Percentiles rank a stretch among this genome's conserved stretches.
These are phyloP conservation scores for Diacarnus erythraeanus DNA, from an alignment of 37 sponge, comb jelly and placozoan genomes.

Conservation along the genomic window DNA sequence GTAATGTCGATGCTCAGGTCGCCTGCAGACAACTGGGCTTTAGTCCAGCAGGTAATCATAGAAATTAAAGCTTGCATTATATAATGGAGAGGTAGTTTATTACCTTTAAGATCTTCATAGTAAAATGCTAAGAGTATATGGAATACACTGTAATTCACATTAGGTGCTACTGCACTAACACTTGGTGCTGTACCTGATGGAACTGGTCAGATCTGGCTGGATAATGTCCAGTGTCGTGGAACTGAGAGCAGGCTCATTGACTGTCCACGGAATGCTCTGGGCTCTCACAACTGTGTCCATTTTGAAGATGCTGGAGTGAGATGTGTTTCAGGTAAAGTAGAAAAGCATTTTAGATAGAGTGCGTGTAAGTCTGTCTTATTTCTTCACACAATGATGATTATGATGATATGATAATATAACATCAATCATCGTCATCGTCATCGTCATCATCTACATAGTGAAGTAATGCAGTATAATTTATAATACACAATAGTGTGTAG, in stretches of 20 bases:
- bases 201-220: constrained; percentile 24
- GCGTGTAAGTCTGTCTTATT: too few species aligned
- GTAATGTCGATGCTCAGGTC: neutral
- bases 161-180: constrained; percentile 7
- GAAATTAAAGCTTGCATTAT: neutral
- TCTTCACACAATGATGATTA: too few species aligned
- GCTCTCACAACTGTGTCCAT: neutral
- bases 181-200: constrained; percentile 15
- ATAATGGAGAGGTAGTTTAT: too few species aligned
- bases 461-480: too few species aligned
- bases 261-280: neutral
- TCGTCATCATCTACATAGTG: too few species aligned
- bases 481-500: neutral
- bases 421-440: too few species aligned
- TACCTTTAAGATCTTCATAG: too few species aligned
- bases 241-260: neutral
- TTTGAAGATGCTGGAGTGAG: constrained; percentile 19
- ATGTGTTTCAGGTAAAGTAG: too few species aligned
- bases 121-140: too few species aligned
- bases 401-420: too few species aligned
- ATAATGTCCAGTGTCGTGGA: neutral
- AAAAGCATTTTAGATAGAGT: too few species aligned
- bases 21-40: neutral
- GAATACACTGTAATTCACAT: too few species aligned
- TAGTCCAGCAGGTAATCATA: neutral